phyloP scores from a whole-genome alignment of 2,888 invertebrate species.

The Eilema caniola region DNA sequence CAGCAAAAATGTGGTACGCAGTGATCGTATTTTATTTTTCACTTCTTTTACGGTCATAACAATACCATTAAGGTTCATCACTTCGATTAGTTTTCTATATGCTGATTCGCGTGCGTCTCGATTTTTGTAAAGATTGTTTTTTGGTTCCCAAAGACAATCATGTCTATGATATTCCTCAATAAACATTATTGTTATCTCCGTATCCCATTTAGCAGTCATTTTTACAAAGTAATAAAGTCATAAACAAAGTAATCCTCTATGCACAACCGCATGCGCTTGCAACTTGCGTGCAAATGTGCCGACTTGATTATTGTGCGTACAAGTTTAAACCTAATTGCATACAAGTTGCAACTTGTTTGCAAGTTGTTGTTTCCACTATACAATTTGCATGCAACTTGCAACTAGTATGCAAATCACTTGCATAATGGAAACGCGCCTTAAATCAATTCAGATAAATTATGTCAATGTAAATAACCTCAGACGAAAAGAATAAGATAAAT shows the following conservation, averaged over 20 bases:
- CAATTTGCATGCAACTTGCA: conserved; percentile 30
- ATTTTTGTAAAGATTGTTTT: no score
- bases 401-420: not conserved
- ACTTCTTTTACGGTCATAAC: conserved; percentile 30
- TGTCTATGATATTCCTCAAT: conserved; percentile 30
- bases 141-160: conserved; percentile 24
- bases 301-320: conserved; percentile 30
- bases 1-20: not conserved
- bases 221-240: conserved; percentile 12
- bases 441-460: no score
- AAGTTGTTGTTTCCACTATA: conserved; percentile 28
- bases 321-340: conserved; percentile 29
- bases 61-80: conserved; percentile 28
- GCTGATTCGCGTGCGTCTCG: no score
- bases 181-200: conserved; percentile 26
- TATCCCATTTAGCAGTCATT: conserved; percentile 30
- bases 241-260: not conserved
- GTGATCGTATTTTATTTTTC: conserved; percentile 31
- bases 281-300: conserved; percentile 26
- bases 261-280: conserved; percentile 29
- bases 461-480: no score
- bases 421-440: no score
- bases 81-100: conserved; percentile 27
- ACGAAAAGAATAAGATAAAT: no score
- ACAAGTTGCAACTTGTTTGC: conserved; percentile 18